A percentile compares a stretch with the other conserved stretches of the same genome.
Conservation (phyloP, 2,888 invertebrate species). For the Eupithecia pulchellata region DNA sequence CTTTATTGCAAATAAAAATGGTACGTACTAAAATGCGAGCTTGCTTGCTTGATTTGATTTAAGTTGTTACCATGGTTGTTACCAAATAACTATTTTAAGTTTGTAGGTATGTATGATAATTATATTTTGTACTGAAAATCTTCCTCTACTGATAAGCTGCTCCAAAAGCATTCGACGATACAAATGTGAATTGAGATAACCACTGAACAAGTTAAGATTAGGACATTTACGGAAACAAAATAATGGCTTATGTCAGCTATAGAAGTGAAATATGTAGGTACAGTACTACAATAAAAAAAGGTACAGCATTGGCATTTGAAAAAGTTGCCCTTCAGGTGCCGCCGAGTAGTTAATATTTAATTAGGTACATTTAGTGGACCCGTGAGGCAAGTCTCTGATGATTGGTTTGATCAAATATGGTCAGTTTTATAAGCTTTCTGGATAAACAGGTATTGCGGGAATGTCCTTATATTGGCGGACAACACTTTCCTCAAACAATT, state of each 20-base stretch:
- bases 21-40: not conserved
- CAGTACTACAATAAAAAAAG: too few species aligned
- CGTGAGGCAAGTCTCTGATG: not conserved
- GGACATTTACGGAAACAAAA: too few species aligned
- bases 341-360: constrained; percentile 70
- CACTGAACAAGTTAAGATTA: not conserved
- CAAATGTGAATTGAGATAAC: constrained; percentile 22
- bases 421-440: not conserved
- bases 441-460: not conserved
- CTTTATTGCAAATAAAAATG: not conserved
- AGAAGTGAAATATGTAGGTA: too few species aligned
- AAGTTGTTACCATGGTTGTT: too few species aligned
- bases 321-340: constrained; percentile 46
- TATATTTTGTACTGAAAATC: too few species aligned
- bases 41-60: too few species aligned
- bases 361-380: constrained; percentile 64
- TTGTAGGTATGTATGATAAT: too few species aligned
- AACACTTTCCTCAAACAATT: not conserved
- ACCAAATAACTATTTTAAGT: too few species aligned
- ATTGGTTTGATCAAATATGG: not conserved
- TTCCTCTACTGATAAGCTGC: too few species aligned
- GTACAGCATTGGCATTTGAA: constrained; percentile 48
- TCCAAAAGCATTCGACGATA: not conserved
- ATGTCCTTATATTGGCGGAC: not conserved
- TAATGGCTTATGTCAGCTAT: too few species aligned